These are phyloP conservation scores for Hestina assimilis DNA, from an alignment of 1,140 invertebrate species.

Conservation along the genomic window DNA sequence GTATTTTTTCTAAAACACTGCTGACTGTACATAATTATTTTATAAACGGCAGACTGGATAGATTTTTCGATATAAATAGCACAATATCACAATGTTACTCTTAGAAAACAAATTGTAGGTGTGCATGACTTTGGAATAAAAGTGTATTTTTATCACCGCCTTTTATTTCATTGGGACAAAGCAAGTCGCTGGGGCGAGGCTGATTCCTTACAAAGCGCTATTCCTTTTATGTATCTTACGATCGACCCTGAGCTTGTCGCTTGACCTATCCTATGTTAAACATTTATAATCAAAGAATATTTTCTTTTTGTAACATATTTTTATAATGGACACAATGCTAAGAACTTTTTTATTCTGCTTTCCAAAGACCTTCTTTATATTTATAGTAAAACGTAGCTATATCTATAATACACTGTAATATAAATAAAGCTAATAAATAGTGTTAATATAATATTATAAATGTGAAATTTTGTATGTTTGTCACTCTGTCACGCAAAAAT, in stretches of 20 bases:
- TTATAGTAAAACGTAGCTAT: too few relatives aligned
- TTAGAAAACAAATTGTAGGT: conserved; percentile 68
- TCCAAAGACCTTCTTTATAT: too few relatives aligned
- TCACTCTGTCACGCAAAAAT: too few relatives aligned
- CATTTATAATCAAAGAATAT: too few relatives aligned
- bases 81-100: conserved; percentile 69
- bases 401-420: too few relatives aligned
- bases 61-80: conserved; percentile 50
- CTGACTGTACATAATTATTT: conserved; percentile 10
- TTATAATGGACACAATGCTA: too few relatives aligned
- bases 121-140: conserved; percentile 74
- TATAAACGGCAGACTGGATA: conserved; percentile 44
- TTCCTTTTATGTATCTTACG: not conserved
- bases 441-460: too few relatives aligned
- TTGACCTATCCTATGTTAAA: not conserved
- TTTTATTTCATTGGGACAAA: conserved; percentile 40
- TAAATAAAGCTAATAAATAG: too few relatives aligned
- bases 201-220: not conserved
- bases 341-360: too few relatives aligned
- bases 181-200: not conserved
- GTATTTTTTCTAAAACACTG: conserved; percentile 1
- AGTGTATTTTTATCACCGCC: conserved; percentile 61
- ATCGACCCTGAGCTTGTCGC: not conserved
- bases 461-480: too few relatives aligned
- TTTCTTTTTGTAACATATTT: too few relatives aligned